Conservation (phyloP, 2,888 invertebrate genomes). For the Pandemis heparana region DNA sequence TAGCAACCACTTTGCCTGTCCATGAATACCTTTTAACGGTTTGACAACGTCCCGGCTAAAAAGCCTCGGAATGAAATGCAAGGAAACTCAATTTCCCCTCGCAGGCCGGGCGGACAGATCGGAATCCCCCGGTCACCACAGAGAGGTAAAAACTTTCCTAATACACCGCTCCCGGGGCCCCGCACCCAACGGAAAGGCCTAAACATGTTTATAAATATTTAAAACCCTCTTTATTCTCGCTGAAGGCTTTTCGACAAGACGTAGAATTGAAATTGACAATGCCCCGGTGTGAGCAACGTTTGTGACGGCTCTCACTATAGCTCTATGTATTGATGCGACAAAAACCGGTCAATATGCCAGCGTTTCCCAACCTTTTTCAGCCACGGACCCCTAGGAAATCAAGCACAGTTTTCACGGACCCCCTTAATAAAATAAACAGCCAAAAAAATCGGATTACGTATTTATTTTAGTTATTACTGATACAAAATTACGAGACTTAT, state of each 20-base stretch:
- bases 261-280: conserved; percentile 22
- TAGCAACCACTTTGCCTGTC: conserved; percentile 9
- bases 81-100: conserved; percentile 70
- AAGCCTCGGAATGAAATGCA: conserved; percentile 67
- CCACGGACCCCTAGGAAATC: too few relatives aligned
- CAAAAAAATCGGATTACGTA: too few relatives aligned
- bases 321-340: not conserved
- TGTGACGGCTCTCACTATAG: not conserved
- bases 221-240: conserved; percentile 55
- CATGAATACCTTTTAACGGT: conserved; percentile 33
- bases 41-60: conserved; percentile 54
- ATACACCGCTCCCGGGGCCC: conserved; percentile 51
- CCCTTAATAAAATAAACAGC: too few relatives aligned
- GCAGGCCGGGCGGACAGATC: conserved; percentile 55
- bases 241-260: conserved; percentile 28
- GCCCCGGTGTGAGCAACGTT: not conserved
- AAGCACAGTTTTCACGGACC: too few relatives aligned
- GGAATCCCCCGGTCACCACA: conserved; percentile 53
- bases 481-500: too few relatives aligned
- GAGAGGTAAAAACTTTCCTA: conserved; percentile 67
- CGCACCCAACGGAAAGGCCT: conserved; percentile 51
- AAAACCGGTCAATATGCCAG: not conserved
- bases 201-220: conserved; percentile 63
- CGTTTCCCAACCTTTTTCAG: too few relatives aligned
- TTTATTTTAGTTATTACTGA: too few relatives aligned